Conservation (phyloP, 2,888 invertebrate genomes). For the Antheraea yamamai region DNA sequence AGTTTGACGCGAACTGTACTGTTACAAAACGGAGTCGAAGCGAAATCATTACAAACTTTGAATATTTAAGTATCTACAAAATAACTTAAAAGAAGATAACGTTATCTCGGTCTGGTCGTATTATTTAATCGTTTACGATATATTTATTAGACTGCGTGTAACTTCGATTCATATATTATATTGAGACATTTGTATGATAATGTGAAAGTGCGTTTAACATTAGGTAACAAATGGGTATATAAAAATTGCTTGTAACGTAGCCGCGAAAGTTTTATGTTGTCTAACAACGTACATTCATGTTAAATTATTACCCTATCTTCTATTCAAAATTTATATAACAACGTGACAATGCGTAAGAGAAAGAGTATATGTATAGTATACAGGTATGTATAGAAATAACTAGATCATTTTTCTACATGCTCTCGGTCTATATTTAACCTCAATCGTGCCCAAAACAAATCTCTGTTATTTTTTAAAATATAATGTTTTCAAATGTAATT, state of each 20-base stretch:
- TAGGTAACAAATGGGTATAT: conserved; percentile 4
- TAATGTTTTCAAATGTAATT: too few species aligned
- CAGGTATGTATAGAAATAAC: too few species aligned
- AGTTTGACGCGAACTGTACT: too few species aligned
- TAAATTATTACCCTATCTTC: conserved; percentile 4
- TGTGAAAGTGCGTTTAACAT: conserved; percentile 13
- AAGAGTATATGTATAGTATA: neutral
- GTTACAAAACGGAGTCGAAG: neutral
- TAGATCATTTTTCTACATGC: neutral
- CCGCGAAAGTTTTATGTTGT: conserved; percentile 14
- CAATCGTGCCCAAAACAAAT: too few species aligned
- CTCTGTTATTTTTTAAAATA: too few species aligned
- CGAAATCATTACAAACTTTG: neutral
- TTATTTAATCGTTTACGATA: neutral
- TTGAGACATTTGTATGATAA: conserved; percentile 15
- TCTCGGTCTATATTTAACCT: too few species aligned
- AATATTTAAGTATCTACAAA: neutral
- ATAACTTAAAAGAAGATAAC: conserved; percentile 4
- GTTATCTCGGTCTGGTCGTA: neutral
- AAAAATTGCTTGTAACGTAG: conserved; percentile 16
- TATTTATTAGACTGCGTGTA: conserved; percentile 7
- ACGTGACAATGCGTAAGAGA: neutral
- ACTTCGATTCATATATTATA: neutral
- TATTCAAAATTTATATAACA: neutral
- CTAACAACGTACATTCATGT: conserved; percentile 1